These are phyloP conservation scores for Carassius carassius DNA, from an alignment of 2,113 vertebrate genomes.

Conservation along the genomic window DNA sequence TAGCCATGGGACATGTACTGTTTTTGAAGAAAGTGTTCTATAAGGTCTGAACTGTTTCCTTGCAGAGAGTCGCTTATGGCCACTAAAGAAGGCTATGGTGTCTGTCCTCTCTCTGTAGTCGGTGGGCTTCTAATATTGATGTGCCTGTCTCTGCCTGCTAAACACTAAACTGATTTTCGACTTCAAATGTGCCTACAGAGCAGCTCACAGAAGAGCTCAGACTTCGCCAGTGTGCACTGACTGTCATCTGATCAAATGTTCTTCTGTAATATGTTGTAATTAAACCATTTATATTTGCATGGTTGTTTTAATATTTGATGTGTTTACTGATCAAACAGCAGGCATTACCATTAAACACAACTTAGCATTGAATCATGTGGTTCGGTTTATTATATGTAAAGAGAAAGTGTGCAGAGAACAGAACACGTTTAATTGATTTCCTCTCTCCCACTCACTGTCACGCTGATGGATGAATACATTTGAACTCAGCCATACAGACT, in stretches of 20 bases:
- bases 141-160: constrained; percentile 47
- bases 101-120: no score
- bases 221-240: neutral
- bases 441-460: constrained; percentile 69
- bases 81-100: no score
- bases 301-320: constrained; percentile 10
- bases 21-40: no score
- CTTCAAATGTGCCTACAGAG: constrained; percentile 58
- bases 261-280: constrained; percentile 5
- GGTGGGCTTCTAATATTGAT: constrained; percentile 54
- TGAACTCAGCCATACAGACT: constrained; percentile 66
- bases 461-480: constrained; percentile 68
- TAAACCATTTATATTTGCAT: constrained; percentile 9
- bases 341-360: neutral
- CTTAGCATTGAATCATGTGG: neutral
- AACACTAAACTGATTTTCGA: constrained; percentile 63
- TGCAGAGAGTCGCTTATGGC: no score
- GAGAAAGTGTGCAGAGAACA: constrained; percentile 28
- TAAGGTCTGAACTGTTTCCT: no score
- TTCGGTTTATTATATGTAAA: constrained; percentile 22
- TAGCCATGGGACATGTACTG: no score
- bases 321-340: neutral
- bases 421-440: constrained; percentile 66
- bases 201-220: constrained; percentile 25
- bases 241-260: neutral